These are phyloP conservation scores for Shargacucullia verbasci DNA, from an alignment of 2,888 invertebrate genomes.

Conservation along the genomic window DNA sequence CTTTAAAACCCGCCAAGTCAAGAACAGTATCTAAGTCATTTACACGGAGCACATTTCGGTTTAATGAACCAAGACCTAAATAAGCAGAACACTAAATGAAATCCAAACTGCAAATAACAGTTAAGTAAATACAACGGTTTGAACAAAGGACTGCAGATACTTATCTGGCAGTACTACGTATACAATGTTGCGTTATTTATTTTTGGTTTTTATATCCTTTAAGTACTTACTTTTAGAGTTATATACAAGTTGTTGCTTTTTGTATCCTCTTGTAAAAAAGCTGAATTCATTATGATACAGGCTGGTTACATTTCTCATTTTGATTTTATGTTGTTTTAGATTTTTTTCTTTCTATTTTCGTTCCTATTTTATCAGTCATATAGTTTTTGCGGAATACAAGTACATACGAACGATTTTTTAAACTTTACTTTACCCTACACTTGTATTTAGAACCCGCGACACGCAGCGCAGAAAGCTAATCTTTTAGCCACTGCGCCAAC, in stretches of 20 bases:
- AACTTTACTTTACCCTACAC: no score
- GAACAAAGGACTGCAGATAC: slow-evolving; percentile 28
- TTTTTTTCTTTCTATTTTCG: no score
- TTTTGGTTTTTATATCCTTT: slow-evolving; percentile 19
- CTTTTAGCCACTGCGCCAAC: no score
- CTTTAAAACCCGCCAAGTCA: slow-evolving; percentile 1
- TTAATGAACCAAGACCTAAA: slow-evolving; percentile 68
- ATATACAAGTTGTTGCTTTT: background rate
- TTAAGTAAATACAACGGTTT: slow-evolving; percentile 50
- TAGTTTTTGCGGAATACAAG: no score
- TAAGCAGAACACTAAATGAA: slow-evolving; percentile 74
- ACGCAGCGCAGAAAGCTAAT: no score
- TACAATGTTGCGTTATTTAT: slow-evolving; percentile 16
- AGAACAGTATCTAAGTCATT: slow-evolving; percentile 22
- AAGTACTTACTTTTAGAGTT: slow-evolving; percentile 12
- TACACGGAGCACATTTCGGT: slow-evolving; percentile 51
- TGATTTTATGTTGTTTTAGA: no score
- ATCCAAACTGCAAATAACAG: slow-evolving; percentile 70
- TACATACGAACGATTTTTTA: no score
- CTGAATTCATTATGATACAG: background rate
- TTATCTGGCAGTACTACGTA: slow-evolving; percentile 19
- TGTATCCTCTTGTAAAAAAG: background rate
- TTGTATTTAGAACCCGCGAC: no score
- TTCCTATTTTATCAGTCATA: no score
- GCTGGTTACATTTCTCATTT: no score